A percentile compares a stretch with the other conserved stretches of the same genome.
phyloP scores from a whole-genome alignment of 2,113 vertebrate species.

The Peucedramus taeniatus region DNA sequence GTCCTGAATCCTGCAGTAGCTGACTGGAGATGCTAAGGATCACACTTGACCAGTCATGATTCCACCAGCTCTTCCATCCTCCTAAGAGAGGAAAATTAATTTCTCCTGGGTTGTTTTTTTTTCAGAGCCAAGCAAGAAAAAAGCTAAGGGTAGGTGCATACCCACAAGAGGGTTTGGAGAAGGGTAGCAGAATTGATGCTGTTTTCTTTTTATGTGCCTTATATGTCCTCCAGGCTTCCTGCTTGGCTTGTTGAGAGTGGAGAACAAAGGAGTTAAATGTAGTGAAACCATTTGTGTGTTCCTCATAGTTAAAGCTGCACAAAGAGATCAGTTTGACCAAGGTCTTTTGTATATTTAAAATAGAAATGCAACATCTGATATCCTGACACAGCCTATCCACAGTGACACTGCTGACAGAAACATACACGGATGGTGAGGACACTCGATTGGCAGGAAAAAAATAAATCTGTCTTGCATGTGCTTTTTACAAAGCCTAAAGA shows the following conservation, averaged over 20 bases:
- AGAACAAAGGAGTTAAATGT: neutral
- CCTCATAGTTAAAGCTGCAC: neutral
- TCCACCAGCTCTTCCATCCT: neutral
- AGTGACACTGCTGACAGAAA: neutral
- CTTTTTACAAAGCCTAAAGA: neutral
- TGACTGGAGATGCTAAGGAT: neutral
- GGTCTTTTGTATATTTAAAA: neutral
- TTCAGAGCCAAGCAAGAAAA: neutral
- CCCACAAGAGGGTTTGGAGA: neutral
- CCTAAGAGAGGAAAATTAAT: neutral
- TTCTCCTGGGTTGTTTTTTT: neutral
- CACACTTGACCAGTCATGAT: neutral
- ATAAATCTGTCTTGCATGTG: neutral
- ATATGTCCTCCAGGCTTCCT: neutral
- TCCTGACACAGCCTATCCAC: neutral
- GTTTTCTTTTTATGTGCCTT: neutral
- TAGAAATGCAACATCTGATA: neutral
- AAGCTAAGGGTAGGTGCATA: neutral
- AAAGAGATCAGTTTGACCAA: neutral
- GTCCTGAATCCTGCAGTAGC: neutral
- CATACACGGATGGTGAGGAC: neutral
- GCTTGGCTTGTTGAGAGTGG: neutral
- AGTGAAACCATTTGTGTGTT: neutral
- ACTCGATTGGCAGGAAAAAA: neutral
- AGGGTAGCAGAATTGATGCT: neutral